Base-by-base conservation (phyloP, 1,140 invertebrate species). In the Anastrepha ludens region DNA sequence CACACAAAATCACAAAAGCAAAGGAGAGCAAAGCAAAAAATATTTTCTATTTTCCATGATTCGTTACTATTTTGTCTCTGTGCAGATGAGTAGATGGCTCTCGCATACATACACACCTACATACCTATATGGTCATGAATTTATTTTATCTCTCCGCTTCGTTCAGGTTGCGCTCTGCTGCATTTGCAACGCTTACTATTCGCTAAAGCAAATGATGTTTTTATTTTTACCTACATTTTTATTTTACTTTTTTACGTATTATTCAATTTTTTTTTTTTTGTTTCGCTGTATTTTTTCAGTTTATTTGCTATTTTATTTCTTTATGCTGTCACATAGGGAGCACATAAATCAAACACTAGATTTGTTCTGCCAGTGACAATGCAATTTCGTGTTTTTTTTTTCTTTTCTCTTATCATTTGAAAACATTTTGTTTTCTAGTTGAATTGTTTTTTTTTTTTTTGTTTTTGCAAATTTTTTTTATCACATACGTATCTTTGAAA, bases 311-410 rank as follows among this genome's bases (percentile, higher is more conserved):
- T 81, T 81, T 81, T n/a, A 81, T 41, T 81, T 81, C 55, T 15
- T 81, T 81, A 55, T 81, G 74, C 74, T 81, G 47, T 81, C 47
- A 81, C 74, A 81, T 81, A 6, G 74, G 8, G 74, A 81, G 74
- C 47, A 81, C 44, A 81, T 81, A 81, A 81, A 81, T 81, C 74
- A 81, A 81, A 81, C 47, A 81, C 47, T 81, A 81, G 74, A 81
- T 81, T 81, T 81, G 47, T 81, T 41, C 74, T 55, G 74, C 47
- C 47, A 55, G 50, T 81, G 74, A 81, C 74, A 81, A 81, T 81
- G 74, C 74, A 81, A 55, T 81, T 55, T 50, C n/a, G 20, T n/a
- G 41, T 74, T 74, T 11, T 74, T 47, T 44, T 74, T 74, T 17
- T 74, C 15, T 74, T 74, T 74, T 47, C 11, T 39, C 44, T 3